Percentiles rank a stretch among this genome's conserved stretches.
Conservation (phyloP, 2,113 vertebrate species). For the Sclerurus mexicanus region DNA sequence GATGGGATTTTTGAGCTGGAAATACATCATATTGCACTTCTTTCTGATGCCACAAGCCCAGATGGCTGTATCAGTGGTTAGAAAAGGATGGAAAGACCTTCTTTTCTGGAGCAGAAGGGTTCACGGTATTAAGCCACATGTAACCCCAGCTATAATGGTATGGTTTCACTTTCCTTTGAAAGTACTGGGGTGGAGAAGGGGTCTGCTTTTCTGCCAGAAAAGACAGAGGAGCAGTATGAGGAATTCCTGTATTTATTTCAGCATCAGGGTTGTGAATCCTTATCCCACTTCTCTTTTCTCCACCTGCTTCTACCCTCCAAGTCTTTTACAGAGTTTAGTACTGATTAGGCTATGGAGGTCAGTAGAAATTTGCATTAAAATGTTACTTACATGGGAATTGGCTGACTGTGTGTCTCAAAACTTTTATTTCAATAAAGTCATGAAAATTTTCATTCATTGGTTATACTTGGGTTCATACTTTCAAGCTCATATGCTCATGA, state of each 20-base stretch:
- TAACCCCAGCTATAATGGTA: not conserved
- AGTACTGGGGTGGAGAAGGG: not conserved
- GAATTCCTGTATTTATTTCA: slow-evolving; percentile 22
- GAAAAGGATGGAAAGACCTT: not conserved
- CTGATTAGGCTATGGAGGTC: not conserved
- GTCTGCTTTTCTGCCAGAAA: not conserved
- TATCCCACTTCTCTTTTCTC: slow-evolving; percentile 31
- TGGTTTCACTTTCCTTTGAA: not conserved
- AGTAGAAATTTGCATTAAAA: slow-evolving; percentile 16
- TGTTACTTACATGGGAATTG: not conserved
- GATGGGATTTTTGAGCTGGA: not conserved
- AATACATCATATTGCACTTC: accelerated
- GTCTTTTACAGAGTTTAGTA: not conserved
- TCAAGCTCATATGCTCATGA: not conserved
- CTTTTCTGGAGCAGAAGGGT: not conserved
- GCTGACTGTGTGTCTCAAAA: not conserved
- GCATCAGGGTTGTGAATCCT: not conserved
- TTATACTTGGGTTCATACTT: not conserved
- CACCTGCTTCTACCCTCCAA: not conserved
- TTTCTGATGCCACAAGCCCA: not conserved
- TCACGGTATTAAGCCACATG: not conserved
- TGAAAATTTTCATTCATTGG: not conserved
- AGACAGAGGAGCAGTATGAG: not conserved
- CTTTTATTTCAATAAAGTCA: not conserved
- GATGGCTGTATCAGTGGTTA: not conserved